phyloP scores from a whole-genome alignment of 2,113 vertebrate genomes.

The Nicator chloris region DNA sequence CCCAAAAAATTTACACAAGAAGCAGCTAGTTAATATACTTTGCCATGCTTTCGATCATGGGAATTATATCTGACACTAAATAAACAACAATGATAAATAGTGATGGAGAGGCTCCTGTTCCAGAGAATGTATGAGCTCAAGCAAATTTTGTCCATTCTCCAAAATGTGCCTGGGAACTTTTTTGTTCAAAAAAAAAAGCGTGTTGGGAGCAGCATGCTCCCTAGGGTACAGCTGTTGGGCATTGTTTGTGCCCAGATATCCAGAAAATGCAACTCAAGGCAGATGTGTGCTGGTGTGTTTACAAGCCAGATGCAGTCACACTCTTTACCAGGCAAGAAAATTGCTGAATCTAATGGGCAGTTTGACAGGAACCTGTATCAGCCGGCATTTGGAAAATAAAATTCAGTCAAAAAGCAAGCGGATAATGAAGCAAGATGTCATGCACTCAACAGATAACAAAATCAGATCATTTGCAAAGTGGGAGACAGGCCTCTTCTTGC shows the following conservation, averaged over 20 bases:
- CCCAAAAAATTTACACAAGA: neutral
- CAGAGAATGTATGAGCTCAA: neutral
- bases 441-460: neutral
- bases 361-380: neutral
- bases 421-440: neutral
- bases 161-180: rapidly evolving
- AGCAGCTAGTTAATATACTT: neutral
- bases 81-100: neutral
- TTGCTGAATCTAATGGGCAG: neutral
- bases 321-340: neutral
- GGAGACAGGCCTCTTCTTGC: neutral
- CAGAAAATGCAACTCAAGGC: neutral
- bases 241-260: neutral
- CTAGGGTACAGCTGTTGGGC: neutral
- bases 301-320: neutral
- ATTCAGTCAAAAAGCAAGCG: neutral
- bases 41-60: neutral
- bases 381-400: neutral
- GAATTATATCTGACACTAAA: neutral
- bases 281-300: neutral
- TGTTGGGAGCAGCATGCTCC: rapidly evolving
- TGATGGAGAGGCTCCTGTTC: neutral
- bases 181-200: neutral
- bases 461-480: neutral
- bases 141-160: neutral